These are phyloP conservation scores for Embidobia sp. DNA, from an alignment of 2,888 invertebrate genomes.

Conservation along the genomic window DNA sequence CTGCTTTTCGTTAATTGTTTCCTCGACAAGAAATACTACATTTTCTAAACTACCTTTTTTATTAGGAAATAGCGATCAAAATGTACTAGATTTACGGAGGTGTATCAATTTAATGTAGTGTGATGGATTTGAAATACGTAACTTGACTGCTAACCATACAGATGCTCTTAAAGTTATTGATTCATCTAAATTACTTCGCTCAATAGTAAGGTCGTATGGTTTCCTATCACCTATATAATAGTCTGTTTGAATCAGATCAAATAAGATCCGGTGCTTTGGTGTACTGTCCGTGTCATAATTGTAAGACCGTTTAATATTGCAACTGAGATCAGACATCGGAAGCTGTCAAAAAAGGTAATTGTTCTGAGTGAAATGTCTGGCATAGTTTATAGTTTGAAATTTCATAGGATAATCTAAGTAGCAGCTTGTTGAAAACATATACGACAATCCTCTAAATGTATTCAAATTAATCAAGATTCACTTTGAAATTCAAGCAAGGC, in stretches of 20 bases:
- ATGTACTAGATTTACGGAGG: too few relatives aligned
- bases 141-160: constrained; percentile 1
- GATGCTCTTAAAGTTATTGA: constrained; percentile 11
- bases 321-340: background rate
- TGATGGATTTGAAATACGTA: background rate
- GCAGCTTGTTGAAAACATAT: too few relatives aligned
- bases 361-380: background rate
- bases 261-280: background rate
- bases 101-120: background rate
- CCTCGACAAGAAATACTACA: too few relatives aligned
- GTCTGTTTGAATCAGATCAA: constrained; percentile 12
- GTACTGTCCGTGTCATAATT: background rate
- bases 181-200: constrained; percentile 20
- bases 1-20: too few relatives aligned
- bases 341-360: too few relatives aligned
- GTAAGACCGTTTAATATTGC: constrained; percentile 8
- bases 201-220: constrained; percentile 10
- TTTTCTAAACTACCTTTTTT: too few relatives aligned
- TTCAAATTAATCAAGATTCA: background rate
- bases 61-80: too few relatives aligned
- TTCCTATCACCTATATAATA: constrained; percentile 11
- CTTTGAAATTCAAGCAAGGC: too few relatives aligned
- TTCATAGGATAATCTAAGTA: background rate
- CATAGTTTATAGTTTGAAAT: background rate
- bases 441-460: background rate